phyloP scores from a whole-genome alignment of 2,797 vertebrate genomes.

The Loris lydekkerianus region DNA sequence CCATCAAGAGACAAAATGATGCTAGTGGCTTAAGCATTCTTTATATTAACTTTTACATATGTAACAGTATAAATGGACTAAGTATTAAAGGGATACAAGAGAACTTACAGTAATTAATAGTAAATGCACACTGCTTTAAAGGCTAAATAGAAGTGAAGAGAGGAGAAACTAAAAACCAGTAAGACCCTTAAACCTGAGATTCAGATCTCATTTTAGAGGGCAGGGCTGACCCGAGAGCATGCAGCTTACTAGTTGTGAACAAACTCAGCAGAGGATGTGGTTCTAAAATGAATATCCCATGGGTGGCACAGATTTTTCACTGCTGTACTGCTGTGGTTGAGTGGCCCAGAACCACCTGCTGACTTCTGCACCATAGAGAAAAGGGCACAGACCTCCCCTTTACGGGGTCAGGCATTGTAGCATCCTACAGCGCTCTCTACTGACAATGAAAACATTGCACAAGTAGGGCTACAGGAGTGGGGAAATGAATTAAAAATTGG shows the following conservation, averaged over 20 bases:
- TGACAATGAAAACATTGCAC: neutral
- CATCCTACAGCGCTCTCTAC: neutral
- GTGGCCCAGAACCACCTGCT: neutral
- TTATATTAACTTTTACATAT: no score
- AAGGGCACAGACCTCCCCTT: accelerated
- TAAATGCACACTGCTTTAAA: neutral
- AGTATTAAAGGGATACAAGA: neutral
- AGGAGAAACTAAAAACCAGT: neutral
- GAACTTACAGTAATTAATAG: neutral
- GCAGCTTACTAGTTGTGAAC: no score
- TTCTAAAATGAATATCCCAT: neutral
- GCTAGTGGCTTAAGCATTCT: no score
- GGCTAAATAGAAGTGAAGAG: neutral
- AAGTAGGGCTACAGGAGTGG: neutral
- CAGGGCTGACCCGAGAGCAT: neutral
- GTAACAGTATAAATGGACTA: neutral
- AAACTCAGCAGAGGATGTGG: neutral
- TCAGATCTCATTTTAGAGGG: neutral
- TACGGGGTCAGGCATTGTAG: neutral
- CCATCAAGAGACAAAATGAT: neutral
- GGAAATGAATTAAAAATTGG: neutral
- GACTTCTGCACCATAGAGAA: neutral
- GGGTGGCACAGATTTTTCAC: neutral
- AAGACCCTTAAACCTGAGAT: neutral
- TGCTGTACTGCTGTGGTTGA: neutral